Evolutionary conservation across 2,113 vertebrate genomes (phyloP), one percentile per base, ranked within the genome.

Genomic region (Cariama cristata): DNA sequence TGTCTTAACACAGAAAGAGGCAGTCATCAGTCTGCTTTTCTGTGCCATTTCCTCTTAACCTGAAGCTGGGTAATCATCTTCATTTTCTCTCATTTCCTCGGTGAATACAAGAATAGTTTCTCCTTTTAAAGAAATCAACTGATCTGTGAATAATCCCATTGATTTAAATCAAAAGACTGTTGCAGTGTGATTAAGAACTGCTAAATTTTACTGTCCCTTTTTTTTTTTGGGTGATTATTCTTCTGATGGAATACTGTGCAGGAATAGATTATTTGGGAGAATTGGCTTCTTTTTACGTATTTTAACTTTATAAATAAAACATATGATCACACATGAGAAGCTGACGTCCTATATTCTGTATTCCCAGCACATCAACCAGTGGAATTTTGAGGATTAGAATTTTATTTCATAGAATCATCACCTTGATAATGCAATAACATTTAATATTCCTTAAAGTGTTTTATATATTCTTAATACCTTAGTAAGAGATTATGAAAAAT

Each of bases 111-210:
- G 32, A 91, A 56, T 23, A 87, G 27, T 74, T 86, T 75, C 19
- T 76, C 32, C n/a, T 86, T 93, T 88, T 92, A 79, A 92, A 94
- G 73, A 92, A 93, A 86, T 88, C 35, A 86, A 42, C 38, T 87
- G 64, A 55, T 91, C 73, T 94, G 68, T 88, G 86, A 95, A 92
- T 92, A 95, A 81, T 89, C 44, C 35, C 8, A 49, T 73, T 81
- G 79, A 64, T 79, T 88, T 77, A 90, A 88, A 93, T 92, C 28
- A 84, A 83, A 90, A 73, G 20, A 58, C 33, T 75, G 4, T 63
- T 79, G 19, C 60, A 68, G 23, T 63, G 23, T 79, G 52, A 74
- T 93, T 86, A 94, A 62, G 27, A 79, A 72, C 33, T 58, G n/a
- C 55, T 74, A 77, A 67, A 86, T 86, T 83, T 79, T 67, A 21